Evolutionary conservation across 2,113 vertebrate species (phyloP).

Genomic region (Poeciliopsis prolifica): DNA sequence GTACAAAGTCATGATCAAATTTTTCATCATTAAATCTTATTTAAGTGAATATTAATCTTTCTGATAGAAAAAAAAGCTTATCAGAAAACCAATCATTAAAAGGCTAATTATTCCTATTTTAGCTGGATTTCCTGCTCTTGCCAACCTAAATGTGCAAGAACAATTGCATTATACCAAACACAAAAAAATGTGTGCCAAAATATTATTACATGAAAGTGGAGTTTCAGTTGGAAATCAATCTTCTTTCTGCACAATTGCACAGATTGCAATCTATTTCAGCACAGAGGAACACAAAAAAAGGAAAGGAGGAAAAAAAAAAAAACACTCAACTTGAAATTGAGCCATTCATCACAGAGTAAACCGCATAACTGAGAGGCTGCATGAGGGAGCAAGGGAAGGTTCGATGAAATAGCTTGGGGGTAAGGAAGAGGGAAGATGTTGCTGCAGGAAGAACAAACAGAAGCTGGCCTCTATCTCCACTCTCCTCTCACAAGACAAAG

Average conservation of each 20-base stretch:
- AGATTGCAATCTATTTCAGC: slow-evolving; percentile 77
- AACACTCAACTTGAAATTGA: slow-evolving; percentile 74
- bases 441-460: slow-evolving; percentile 51
- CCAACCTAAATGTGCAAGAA: slow-evolving; percentile 17
- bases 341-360: slow-evolving; percentile 79
- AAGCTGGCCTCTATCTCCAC: slow-evolving; percentile 1
- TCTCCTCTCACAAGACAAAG: too few species aligned
- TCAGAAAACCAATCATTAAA: slow-evolving; percentile 74
- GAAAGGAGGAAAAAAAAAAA: neutral
- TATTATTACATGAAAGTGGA: slow-evolving; percentile 31
- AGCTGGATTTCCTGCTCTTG: slow-evolving; percentile 5
- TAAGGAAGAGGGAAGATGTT: slow-evolving; percentile 41
- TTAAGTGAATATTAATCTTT: slow-evolving; percentile 61
- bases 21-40: slow-evolving; percentile 56
- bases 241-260: slow-evolving; percentile 75
- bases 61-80: slow-evolving; percentile 30
- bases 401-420: slow-evolving; percentile 32
- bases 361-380: slow-evolving; percentile 46
- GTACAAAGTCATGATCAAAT: slow-evolving; percentile 12
- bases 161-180: neutral
- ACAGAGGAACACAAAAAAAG: neutral
- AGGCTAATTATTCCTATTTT: slow-evolving; percentile 44
- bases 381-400: slow-evolving; percentile 39
- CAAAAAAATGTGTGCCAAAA: slow-evolving; percentile 3
- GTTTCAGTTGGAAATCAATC: slow-evolving; percentile 58